Conservation (phyloP, 2,113 vertebrate species). For the Kryptolebias marmoratus region DNA sequence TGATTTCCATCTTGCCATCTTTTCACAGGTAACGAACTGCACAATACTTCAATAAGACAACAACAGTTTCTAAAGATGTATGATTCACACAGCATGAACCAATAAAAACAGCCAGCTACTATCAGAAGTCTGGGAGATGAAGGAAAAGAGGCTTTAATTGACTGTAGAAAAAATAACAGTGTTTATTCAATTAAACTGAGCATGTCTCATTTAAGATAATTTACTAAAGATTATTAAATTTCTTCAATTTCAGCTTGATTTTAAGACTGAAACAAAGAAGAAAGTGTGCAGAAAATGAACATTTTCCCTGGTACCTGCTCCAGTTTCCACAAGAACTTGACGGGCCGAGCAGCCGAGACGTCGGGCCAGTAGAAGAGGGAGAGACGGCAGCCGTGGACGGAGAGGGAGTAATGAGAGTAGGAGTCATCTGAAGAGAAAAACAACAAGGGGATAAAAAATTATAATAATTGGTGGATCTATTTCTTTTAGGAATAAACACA, state of each 20-base stretch:
- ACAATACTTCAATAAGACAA: not conserved
- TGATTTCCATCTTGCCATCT: conserved; percentile 2
- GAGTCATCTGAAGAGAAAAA: conserved; percentile 85
- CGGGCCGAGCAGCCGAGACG: conserved; percentile 90
- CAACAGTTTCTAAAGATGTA: conserved; percentile 11
- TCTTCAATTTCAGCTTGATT: conserved; percentile 10
- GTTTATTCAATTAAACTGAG: not conserved
- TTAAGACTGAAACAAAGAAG: conserved; percentile 19
- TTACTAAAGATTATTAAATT: conserved; percentile 7
- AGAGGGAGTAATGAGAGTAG: conserved; percentile 93
- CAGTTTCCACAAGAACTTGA: conserved; percentile 98
- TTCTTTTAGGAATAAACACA: not conserved
- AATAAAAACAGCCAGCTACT: conserved; percentile 2
- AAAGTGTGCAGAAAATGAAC: conserved; percentile 6
- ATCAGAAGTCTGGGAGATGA: conserved; percentile 9
- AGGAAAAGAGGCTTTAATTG: conserved; percentile 1
- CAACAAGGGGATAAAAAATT: conserved; percentile 7
- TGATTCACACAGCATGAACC: conserved; percentile 10
- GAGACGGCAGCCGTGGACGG: conserved; percentile 94
- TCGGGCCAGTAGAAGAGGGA: conserved; percentile 97
- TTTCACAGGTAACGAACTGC: conserved; percentile 4
- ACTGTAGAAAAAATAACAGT: not conserved
- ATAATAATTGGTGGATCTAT: conserved; percentile 5
- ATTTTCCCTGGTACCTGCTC: conserved; percentile 87
- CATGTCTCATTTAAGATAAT: not conserved